A percentile compares a stretch with the other conserved stretches of the same genome.
phyloP scores from a whole-genome alignment of 2,888 invertebrate species.

The Torymus aiolomorphi region DNA sequence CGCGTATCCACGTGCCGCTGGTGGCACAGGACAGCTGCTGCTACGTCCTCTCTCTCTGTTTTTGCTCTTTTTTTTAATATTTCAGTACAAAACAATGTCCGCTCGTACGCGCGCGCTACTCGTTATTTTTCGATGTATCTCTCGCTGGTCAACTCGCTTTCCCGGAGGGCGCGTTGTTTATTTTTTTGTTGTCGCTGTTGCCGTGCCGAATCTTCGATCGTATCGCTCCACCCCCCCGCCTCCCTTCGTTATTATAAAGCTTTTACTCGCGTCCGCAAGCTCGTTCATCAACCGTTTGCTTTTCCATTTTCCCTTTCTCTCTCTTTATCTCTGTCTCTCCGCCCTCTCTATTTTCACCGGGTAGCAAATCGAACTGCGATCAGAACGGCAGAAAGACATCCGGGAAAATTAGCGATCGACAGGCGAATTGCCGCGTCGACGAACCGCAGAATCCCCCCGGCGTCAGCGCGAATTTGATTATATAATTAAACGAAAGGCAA shows the following conservation, averaged over 20 bases:
- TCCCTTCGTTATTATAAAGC: slow-evolving; percentile 28
- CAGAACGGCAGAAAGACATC: no score
- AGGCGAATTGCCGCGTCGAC: no score
- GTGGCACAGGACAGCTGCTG: no score
- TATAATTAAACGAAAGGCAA: no score
- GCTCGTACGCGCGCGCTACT: not conserved
- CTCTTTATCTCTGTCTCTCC: slow-evolving; percentile 20
- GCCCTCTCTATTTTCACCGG: not conserved
- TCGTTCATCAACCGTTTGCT: not conserved
- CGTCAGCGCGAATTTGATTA: no score
- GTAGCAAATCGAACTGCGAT: not conserved
- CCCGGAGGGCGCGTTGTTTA: not conserved
- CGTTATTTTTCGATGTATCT: slow-evolving; percentile 2
- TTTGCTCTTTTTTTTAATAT: not conserved
- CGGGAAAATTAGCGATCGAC: no score
- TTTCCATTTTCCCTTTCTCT: not conserved
- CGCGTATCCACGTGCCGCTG: no score
- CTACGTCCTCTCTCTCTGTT: not conserved
- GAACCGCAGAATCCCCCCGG: no score
- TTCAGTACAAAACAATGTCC: slow-evolving; percentile 18
- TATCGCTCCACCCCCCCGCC: not conserved
- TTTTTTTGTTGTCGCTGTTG: slow-evolving; percentile 3
- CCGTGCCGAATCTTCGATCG: slow-evolving; percentile 19
- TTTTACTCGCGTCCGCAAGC: slow-evolving; percentile 21
- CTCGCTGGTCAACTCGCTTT: no score